Conservation (phyloP, 2,797 vertebrate genomes). For the Setipinna tenuifilis region DNA sequence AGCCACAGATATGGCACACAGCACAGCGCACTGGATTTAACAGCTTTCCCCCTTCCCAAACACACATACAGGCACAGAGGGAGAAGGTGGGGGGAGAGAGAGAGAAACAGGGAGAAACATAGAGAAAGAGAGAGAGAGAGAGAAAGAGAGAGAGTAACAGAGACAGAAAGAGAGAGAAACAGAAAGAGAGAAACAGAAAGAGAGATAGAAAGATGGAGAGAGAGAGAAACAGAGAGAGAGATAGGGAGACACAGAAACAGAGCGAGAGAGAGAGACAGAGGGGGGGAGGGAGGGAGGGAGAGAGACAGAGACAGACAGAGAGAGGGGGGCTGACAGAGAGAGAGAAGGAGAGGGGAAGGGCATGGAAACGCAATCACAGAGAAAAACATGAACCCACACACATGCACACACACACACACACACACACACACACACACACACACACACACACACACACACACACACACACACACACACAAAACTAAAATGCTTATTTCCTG, state of each 20-base stretch:
- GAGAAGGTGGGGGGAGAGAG: not conserved
- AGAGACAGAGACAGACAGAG: not conserved
- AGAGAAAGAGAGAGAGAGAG: not conserved
- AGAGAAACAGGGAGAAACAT: not conserved
- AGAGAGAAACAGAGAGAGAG: no score
- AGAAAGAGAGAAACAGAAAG: not conserved
- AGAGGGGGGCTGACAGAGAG: no score
- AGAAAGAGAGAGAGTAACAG: no score
- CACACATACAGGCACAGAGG: not conserved
- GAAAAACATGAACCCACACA: not conserved
- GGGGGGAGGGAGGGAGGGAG: not conserved
- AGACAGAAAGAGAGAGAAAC: no score
- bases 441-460: not conserved
- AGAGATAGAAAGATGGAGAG: not conserved
- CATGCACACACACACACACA: not conserved
- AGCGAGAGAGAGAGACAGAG: no score
- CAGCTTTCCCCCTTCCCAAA: conserved; percentile 46
- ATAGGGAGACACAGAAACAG: no score
- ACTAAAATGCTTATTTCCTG: not conserved
- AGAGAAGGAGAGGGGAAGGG: no score
- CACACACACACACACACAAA: not conserved
- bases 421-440: not conserved
- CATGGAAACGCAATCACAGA: no score
- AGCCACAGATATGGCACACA: conserved; percentile 16
- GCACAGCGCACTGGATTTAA: conserved; percentile 51